A percentile compares a stretch with the other conserved stretches of the same genome.
These are phyloP conservation scores for Clarias laeviceps DNA, from an alignment of 2,797 vertebrate species.

Conservation along the genomic window DNA sequence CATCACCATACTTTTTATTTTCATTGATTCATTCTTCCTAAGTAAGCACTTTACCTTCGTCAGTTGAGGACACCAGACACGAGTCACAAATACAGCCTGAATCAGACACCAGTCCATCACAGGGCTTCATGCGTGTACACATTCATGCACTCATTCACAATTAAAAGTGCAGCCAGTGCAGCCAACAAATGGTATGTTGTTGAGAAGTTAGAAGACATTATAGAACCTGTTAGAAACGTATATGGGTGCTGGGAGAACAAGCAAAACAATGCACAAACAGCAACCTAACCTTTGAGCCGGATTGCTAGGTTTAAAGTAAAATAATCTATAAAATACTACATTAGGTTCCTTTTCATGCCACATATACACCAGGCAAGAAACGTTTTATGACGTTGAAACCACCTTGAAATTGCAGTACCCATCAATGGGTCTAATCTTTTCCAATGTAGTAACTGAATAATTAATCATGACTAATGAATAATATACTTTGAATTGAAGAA, in stretches of 20 bases:
- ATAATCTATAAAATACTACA: background rate
- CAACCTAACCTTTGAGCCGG: background rate
- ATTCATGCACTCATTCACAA: background rate
- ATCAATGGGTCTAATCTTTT: background rate
- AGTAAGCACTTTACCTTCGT: background rate
- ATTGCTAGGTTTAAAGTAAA: background rate
- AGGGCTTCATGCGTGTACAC: background rate
- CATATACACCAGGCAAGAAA: background rate
- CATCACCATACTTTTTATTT: background rate
- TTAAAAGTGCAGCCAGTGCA: background rate
- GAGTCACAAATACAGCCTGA: background rate
- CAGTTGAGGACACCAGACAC: background rate
- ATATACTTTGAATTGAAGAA: background rate
- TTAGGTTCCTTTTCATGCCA: background rate
- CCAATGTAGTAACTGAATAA: background rate
- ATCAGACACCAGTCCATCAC: background rate
- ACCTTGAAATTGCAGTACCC: background rate
- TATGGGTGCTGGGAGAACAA: background rate
- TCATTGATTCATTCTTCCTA: background rate
- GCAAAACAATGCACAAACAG: constrained; percentile 1
- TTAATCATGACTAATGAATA: background rate
- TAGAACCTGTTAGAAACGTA: background rate
- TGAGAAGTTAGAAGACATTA: background rate
- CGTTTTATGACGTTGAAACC: background rate
- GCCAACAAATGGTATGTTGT: background rate